These are phyloP conservation scores for Prionailurus viverrinus DNA, from an alignment of 2,113 vertebrate species.

Conservation along the genomic window DNA sequence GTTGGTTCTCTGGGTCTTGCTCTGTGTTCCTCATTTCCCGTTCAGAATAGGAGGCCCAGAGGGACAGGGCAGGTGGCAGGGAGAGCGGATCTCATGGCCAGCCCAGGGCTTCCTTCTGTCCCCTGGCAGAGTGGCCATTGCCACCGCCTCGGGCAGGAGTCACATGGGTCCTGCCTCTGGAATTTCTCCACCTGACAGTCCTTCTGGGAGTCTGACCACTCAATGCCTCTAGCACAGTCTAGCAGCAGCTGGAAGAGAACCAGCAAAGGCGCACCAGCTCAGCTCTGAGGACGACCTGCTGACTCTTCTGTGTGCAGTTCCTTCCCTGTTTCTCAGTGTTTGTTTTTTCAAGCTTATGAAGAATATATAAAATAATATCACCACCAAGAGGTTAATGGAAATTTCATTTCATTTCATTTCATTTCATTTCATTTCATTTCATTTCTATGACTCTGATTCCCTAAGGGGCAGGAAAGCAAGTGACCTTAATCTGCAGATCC, in stretches of 20 bases:
- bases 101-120: background rate
- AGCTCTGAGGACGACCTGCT: background rate
- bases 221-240: accelerated
- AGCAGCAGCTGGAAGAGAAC: background rate
- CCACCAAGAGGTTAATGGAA: background rate
- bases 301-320: no score
- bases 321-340: background rate
- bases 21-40: background rate
- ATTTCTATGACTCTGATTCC: background rate
- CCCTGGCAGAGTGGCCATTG: background rate
- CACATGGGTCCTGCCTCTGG: background rate
- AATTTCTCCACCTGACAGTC: accelerated
- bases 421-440: background rate
- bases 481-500: no score
- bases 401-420: background rate
- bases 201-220: background rate
- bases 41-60: background rate
- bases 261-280: accelerated
- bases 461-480: background rate
- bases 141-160: background rate
- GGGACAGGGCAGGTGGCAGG: background rate
- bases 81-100: accelerated
- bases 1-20: background rate
- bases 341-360: background rate
- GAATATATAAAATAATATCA: background rate